Base-by-base conservation (phyloP, 2,797 vertebrate genomes). In the Valencia hispanica region DNA sequence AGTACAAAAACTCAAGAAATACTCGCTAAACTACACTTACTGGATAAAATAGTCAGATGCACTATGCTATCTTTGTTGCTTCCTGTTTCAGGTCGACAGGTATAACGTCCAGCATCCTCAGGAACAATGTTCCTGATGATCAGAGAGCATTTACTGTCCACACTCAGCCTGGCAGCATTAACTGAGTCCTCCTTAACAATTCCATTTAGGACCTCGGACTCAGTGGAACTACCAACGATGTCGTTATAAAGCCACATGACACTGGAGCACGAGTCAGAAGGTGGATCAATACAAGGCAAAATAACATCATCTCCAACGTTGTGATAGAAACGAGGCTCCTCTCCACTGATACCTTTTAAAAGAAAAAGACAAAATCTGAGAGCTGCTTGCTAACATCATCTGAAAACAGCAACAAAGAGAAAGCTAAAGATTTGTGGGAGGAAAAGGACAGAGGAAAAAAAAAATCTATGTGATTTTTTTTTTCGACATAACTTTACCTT, bases 31-130 rank as follows among this genome's bases (percentile, higher is more conserved):
- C 10, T 4, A 41, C 34, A 65, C 27, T 84, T 65, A 88, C 86
- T 25, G 5, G 57, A 84, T 30, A 88, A 41, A 20, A 86, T 25
- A 30, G 0, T 72, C 1, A 85, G 66, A 27, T 3, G 1, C 15
- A 36, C 0, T 0, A 0, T 0, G 3, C 0, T 3, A 3, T 68
- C 36, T 0, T 0, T 0, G 0, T 0, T 0, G 10, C 0, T 0
- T 4, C 0, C 0, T 0, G 0, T 0, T 2, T 0, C 0, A 11
- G 0, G 11, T 1, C n/a, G 12, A 61, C 86, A 89, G 22, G 0
- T 6, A 55, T 77, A 89, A 1, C 0, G 0, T 51, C 84, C 84
- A 43, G 0, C 70, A 47, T 87, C 88, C 6, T 82, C 63, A 68
- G 68, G 68, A 17, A 36, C 48, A 59, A 86, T 9, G 43, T 1